phyloP scores from a whole-genome alignment of 2,113 vertebrate genomes.

The Lipotes vexillifer region DNA sequence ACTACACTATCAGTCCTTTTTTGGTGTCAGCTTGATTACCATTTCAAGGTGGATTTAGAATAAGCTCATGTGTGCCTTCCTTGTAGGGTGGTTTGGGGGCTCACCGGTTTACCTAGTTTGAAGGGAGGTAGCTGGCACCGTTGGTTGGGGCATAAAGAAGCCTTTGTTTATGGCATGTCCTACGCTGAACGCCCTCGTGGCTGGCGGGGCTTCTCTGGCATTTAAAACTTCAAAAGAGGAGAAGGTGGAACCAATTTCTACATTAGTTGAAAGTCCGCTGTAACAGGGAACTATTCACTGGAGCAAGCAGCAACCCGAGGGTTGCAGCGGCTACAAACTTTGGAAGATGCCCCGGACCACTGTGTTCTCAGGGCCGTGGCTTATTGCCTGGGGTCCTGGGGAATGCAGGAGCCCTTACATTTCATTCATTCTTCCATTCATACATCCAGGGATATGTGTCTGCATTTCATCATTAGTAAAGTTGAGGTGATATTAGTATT shows the following conservation, averaged over 20 bases:
- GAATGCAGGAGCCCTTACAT: neutral
- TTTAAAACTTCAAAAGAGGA: neutral
- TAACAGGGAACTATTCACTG: rapidly evolving
- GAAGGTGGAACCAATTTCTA: neutral
- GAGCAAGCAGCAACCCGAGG: neutral
- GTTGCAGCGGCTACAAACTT: too few relatives aligned
- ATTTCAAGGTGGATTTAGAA: neutral
- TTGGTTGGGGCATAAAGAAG: neutral
- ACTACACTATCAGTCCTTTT: rapidly evolving
- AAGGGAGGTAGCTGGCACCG: neutral
- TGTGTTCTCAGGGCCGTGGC: neutral
- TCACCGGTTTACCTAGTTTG: rapidly evolving
- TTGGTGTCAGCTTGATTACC: neutral
- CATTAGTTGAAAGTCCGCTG: neutral
- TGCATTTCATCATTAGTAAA: neutral
- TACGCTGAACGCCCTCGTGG: rapidly evolving
- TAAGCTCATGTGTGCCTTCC: neutral
- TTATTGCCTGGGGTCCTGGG: too few relatives aligned
- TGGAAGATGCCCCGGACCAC: neutral
- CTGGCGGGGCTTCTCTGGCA: neutral
- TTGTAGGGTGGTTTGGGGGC: neutral
- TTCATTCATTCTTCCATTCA: rapidly evolving
- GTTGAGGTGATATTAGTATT: neutral
- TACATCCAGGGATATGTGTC: rapidly evolving
- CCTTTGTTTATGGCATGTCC: neutral